Conservation (phyloP, 2,113 vertebrate species). For the Datnioides undecimradiatus region DNA sequence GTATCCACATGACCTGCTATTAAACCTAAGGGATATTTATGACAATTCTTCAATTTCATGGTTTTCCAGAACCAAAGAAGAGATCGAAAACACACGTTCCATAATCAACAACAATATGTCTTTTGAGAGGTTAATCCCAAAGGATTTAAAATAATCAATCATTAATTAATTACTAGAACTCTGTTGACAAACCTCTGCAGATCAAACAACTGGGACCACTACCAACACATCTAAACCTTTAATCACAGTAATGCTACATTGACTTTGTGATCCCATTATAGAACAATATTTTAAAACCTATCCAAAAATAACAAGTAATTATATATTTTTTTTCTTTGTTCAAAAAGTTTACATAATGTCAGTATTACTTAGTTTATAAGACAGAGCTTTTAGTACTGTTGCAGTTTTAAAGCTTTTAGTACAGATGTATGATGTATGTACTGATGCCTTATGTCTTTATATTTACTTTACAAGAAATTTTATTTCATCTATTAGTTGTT, state of each 20-base stretch:
- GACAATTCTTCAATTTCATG: slow-evolving; percentile 47
- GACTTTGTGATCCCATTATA: neutral
- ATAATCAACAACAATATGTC: slow-evolving; percentile 46
- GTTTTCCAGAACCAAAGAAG: slow-evolving; percentile 49
- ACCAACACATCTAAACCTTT: slow-evolving; percentile 22
- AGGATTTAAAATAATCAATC: slow-evolving; percentile 60
- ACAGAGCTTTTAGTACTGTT: neutral
- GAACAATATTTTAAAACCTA: neutral
- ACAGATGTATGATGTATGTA: neutral
- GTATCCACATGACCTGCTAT: slow-evolving; percentile 62
- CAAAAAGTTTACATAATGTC: neutral
- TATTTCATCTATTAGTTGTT: too few relatives aligned
- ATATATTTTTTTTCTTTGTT: too few relatives aligned
- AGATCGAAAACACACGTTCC: slow-evolving; percentile 61
- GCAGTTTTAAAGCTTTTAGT: neutral
- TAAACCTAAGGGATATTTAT: slow-evolving; percentile 57
- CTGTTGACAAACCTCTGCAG: slow-evolving; percentile 23
- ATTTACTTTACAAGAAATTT: neutral
- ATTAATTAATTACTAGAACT: slow-evolving; percentile 59
- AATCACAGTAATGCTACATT: slow-evolving; percentile 20
- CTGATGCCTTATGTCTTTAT: too few relatives aligned
- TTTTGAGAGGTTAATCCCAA: slow-evolving; percentile 41
- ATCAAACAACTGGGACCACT: slow-evolving; percentile 16
- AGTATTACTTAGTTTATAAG: too few relatives aligned
- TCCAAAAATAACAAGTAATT: neutral